These are phyloP conservation scores for Zonitis immaculata DNA, from an alignment of 2,888 invertebrate species.

Conservation along the genomic window DNA sequence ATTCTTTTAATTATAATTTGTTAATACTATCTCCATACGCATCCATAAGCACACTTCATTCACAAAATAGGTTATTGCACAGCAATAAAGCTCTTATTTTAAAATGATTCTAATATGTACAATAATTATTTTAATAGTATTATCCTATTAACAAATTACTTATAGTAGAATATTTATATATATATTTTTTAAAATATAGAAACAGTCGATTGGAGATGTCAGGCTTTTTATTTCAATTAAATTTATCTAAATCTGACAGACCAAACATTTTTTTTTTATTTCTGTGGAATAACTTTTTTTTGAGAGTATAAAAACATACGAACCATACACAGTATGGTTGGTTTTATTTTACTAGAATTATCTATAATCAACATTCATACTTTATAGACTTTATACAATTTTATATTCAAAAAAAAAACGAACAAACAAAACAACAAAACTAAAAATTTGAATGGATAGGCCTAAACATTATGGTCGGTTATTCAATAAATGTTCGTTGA, in stretches of 20 bases:
- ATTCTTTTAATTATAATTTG: too few relatives aligned
- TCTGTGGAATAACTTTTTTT: background rate
- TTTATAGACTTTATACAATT: conserved; percentile 14
- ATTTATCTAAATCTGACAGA: background rate
- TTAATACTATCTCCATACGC: conserved; percentile 14
- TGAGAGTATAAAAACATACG: conserved; percentile 1
- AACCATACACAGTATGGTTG: conserved; percentile 21
- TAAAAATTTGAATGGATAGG: background rate
- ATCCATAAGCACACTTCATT: conserved; percentile 22
- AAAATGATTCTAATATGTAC: conserved; percentile 19
- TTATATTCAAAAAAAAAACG: too few relatives aligned
- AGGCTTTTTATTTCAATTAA: conserved; percentile 13
- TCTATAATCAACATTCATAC: conserved; percentile 14
- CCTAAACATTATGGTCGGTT: conserved; percentile 11
- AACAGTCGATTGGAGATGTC: conserved; percentile 18
- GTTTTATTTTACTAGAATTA: conserved; percentile 5
- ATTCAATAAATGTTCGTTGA: conserved; percentile 13
- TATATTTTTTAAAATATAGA: conserved; percentile 3
- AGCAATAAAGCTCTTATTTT: conserved; percentile 20
- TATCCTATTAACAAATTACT: conserved; percentile 12
- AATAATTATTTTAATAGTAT: conserved; percentile 5
- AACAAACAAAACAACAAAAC: too few relatives aligned
- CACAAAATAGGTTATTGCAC: conserved; percentile 22
- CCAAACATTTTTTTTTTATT: background rate
- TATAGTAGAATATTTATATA: conserved; percentile 3